Evolutionary conservation across 2,113 vertebrate genomes (phyloP).

Genomic region (Setophaga kirtlandii): DNA sequence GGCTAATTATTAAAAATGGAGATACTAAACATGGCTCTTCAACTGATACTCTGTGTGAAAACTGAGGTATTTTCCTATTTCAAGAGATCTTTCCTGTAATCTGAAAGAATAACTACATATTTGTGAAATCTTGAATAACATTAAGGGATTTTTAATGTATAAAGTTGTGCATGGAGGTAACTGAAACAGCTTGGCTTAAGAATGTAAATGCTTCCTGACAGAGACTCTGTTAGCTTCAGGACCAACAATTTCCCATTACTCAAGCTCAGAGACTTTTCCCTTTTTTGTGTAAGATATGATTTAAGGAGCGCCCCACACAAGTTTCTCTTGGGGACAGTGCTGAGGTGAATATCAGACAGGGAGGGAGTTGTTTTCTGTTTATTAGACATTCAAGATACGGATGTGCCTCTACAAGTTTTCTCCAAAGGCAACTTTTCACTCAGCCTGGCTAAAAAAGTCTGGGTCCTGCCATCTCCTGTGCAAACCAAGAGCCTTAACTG

Average conservation of each 20-base stretch:
- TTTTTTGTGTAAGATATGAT: background rate
- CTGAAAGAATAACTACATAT: background rate
- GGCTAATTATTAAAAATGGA: background rate
- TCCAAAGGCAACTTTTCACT: background rate
- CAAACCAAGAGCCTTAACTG: background rate
- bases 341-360: background rate
- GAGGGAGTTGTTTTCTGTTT: background rate
- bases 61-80: background rate
- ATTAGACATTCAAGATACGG: background rate
- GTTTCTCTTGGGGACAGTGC: background rate
- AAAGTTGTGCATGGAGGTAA: background rate
- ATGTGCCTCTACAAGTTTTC: background rate
- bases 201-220: background rate
- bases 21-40: background rate
- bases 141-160: background rate
- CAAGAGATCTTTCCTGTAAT: background rate
- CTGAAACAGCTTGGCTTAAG: background rate
- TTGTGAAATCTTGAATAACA: background rate
- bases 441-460: background rate
- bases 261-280: background rate
- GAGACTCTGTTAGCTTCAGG: background rate
- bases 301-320: fast-evolving
- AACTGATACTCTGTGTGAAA: background rate
- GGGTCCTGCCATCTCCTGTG: background rate
- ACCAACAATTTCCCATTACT: background rate